Base-by-base conservation (phyloP, 2,888 invertebrate species). In the Drosophila monieri region DNA sequence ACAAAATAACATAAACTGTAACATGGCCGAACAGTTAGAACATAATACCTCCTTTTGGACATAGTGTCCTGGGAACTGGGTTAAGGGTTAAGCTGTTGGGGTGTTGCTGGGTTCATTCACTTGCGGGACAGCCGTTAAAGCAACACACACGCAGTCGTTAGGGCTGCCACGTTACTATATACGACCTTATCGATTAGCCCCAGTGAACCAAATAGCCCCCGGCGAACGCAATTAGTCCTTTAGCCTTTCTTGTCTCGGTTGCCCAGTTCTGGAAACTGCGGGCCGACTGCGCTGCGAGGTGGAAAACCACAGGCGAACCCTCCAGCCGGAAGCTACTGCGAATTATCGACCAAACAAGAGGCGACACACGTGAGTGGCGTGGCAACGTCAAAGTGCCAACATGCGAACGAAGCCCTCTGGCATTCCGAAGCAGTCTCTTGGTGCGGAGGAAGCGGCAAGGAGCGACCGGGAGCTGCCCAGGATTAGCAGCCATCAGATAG, bases 321-420 rank as follows among this genome's bases (percentile, higher is more conserved):
- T 23, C 15, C 21, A 48, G 66, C 39, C 59, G 44, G 52, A 81
- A 70, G 74, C 80, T 76, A 77, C 69, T 73, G 76, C 76, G 69
- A 80, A 77, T 46, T 83, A 84, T 84, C 79, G 84, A 84, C 52
- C 87, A 84, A 84, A 84, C 84, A 86, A 43, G 47, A 15, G 55
- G 43, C 59, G 47, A 69, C 72, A 76, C 68, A 84, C 72, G 77
- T 86, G 78, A 73, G 59, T 61, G 70, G 54, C 61, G 61, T 73
- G 85, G 83, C 80, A 85, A 85, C 83, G 85, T 81, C 75, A 78
- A 77, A 81, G 85, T 79, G 85, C 68, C 83, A 85, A 81, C 68
- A 69, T 68, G 73, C 74, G 75, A 78, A 66, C 58, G 74, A 80
- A 52, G 41, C 54, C 59, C 54, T 78, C 77, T 78, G 73, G 53